phyloP scores from a whole-genome alignment of 2,113 vertebrate species.

The Erpornis zantholeuca region DNA sequence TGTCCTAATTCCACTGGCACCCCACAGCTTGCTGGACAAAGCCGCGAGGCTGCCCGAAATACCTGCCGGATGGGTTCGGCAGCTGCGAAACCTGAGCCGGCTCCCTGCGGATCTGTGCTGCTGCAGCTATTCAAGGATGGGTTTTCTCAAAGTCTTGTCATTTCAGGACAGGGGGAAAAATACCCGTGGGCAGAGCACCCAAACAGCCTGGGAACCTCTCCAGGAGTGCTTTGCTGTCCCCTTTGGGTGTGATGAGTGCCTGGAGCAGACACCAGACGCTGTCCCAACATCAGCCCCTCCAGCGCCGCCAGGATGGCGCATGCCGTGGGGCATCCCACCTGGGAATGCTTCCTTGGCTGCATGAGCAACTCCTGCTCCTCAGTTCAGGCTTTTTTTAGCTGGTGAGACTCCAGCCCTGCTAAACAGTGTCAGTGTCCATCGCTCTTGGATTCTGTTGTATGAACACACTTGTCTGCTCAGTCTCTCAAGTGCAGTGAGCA shows the following conservation, averaged over 20 bases:
- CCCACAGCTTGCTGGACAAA: rapidly evolving
- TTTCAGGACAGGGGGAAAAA: not conserved
- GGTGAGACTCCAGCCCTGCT: not conserved
- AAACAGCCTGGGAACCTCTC: not conserved
- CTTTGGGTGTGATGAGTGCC: not conserved
- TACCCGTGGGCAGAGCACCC: not conserved
- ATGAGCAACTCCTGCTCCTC: rapidly evolving
- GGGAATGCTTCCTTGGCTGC: not conserved
- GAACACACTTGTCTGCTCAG: not conserved
- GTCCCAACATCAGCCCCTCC: not conserved
- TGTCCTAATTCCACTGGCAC: not conserved
- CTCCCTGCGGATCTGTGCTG: not conserved
- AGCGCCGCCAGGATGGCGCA: rapidly evolving
- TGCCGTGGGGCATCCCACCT: rapidly evolving
- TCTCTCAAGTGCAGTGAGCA: not conserved
- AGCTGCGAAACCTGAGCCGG: not conserved
- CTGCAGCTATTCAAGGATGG: not conserved
- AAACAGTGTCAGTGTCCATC: rapidly evolving
- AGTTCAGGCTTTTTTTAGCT: not conserved
- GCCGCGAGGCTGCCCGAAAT: not conserved
- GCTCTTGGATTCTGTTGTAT: rapidly evolving
- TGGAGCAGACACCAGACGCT: not conserved
- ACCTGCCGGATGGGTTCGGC: not conserved
- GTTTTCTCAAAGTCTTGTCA: not conserved
- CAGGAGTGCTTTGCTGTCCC: not conserved